phyloP scores from a whole-genome alignment of 2,797 vertebrate genomes.

The Agapornis canus region DNA sequence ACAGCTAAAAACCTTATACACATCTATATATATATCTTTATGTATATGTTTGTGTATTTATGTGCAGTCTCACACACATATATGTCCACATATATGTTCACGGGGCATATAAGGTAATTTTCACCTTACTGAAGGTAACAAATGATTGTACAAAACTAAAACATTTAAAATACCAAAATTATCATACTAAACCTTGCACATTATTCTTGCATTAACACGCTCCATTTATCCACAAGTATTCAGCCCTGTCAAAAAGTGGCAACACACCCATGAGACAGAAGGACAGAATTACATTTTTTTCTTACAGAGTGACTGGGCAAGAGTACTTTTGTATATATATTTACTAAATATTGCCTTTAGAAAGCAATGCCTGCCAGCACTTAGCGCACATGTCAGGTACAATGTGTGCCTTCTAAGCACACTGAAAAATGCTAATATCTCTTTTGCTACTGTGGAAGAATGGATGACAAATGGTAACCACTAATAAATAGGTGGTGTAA shows the following conservation, averaged over 20 bases:
- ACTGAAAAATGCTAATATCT: neutral
- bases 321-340: neutral
- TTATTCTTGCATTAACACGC: neutral
- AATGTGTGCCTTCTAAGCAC: neutral
- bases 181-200: neutral
- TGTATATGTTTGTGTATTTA: neutral
- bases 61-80: neutral
- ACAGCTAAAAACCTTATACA: neutral
- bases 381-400: neutral
- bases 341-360: neutral
- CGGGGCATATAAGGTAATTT: neutral
- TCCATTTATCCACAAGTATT: neutral
- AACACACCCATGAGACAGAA: neutral
- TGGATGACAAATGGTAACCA: neutral
- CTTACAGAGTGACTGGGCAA: neutral
- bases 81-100: neutral
- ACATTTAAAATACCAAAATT: neutral
- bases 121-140: neutral
- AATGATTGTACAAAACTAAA: neutral
- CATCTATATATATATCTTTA: neutral
- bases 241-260: neutral
- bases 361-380: neutral
- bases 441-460: neutral
- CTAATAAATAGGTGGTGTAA: neutral
- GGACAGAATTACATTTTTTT: neutral